A percentile compares a stretch with the other conserved stretches of the same genome.
Evolutionary conservation across 2,113 vertebrate genomes (phyloP).

Genomic region (Odontesthes bonariensis): DNA sequence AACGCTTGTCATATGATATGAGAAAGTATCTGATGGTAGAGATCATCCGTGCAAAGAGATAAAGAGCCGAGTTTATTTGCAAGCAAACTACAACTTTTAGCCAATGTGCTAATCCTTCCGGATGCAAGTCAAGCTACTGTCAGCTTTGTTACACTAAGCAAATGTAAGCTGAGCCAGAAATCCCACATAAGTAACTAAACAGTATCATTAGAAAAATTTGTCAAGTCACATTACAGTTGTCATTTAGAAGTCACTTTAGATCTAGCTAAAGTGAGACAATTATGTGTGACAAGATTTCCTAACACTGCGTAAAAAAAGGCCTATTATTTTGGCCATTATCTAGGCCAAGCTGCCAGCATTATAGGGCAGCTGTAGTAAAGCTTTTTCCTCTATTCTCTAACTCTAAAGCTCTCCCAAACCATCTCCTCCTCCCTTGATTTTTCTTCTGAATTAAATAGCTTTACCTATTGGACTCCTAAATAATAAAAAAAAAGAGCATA

Average conservation of each 20-base stretch:
- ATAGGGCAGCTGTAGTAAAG: neutral
- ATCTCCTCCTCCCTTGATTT: neutral
- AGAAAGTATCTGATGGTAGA: conserved; percentile 38
- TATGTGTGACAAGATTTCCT: conserved; percentile 29
- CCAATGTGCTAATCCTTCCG: conserved; percentile 59
- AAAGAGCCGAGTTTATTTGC: conserved; percentile 4
- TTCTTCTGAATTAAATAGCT: neutral
- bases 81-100: conserved; percentile 38
- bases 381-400: neutral
- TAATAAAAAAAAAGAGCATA: neutral
- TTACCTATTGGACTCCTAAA: no score
- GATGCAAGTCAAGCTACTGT: conserved; percentile 64
- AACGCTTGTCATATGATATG: conserved; percentile 66
- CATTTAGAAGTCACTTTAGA: conserved; percentile 9
- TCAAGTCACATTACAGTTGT: conserved; percentile 24
- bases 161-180: conserved; percentile 44
- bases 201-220: conserved; percentile 41
- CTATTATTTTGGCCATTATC: conserved; percentile 22
- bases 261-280: conserved; percentile 29
- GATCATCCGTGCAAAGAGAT: conserved; percentile 34
- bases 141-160: conserved; percentile 50
- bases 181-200: conserved; percentile 22
- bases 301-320: conserved; percentile 4
- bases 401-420: neutral
- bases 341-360: conserved; percentile 10